Percentiles rank a stretch among this genome's conserved stretches.
phyloP scores from a whole-genome alignment of 2,113 vertebrate genomes.

The Siphamia tubifer region DNA sequence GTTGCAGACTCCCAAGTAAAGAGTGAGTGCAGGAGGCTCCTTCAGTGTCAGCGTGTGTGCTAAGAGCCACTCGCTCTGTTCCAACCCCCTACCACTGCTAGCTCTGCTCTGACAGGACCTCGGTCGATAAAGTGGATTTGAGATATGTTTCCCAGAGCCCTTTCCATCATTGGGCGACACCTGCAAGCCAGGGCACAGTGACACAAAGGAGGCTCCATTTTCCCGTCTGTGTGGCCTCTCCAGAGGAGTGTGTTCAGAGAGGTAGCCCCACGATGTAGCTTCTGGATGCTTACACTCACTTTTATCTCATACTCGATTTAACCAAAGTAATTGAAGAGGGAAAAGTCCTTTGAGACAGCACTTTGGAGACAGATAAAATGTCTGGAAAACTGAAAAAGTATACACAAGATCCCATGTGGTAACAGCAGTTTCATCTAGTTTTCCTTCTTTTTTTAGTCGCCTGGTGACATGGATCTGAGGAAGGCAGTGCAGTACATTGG shows the following conservation, averaged over 20 bases:
- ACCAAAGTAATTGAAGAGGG: conserved; percentile 42
- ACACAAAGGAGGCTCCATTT: conserved; percentile 46
- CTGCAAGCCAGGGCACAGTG: conserved; percentile 42
- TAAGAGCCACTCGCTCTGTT: conserved; percentile 64
- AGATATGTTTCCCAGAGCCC: conserved; percentile 75
- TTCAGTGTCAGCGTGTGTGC: conserved; percentile 62
- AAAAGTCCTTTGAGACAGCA: conserved; percentile 26
- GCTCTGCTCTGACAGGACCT: conserved; percentile 57
- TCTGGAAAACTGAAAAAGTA: conserved; percentile 30
- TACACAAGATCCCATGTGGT: conserved; percentile 12
- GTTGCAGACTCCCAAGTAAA: conserved; percentile 68
- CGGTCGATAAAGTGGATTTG: conserved; percentile 80
- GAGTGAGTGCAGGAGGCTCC: conserved; percentile 55
- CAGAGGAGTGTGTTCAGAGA: conserved; percentile 27
- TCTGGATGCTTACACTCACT: conserved; percentile 31
- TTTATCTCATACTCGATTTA: conserved; percentile 53
- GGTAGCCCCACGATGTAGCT: conserved; percentile 17
- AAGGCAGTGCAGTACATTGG: background rate
- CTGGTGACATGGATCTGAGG: background rate
- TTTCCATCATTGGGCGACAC: conserved; percentile 73
- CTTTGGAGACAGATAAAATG: conserved; percentile 43
- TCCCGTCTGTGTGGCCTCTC: conserved; percentile 31
- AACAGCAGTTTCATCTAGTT: conserved; percentile 18
- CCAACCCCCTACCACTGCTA: conserved; percentile 32
- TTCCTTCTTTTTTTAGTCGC: background rate